Conservation (phyloP, 2,797 vertebrate genomes). For the Toxotes lorentzi region DNA sequence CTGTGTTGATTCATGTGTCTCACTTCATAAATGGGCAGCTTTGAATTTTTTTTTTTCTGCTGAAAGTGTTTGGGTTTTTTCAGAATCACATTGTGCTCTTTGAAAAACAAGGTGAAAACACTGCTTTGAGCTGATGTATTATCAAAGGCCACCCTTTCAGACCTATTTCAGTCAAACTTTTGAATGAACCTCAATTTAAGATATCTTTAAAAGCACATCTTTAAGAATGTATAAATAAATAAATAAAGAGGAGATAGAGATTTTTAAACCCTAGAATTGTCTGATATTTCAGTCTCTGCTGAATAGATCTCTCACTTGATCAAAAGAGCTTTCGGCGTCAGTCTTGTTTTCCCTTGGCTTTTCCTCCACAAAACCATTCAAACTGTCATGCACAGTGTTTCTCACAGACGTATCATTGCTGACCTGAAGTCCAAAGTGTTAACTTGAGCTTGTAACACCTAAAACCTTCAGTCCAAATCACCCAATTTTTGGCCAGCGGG, state of each 20-base stretch:
- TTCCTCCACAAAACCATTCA: constrained; percentile 25
- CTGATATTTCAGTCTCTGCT: constrained; percentile 39
- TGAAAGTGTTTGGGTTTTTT: constrained; percentile 1
- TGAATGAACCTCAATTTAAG: constrained; percentile 17
- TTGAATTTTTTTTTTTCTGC: constrained; percentile 27
- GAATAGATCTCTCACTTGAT: constrained; percentile 53
- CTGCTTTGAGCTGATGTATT: background rate
- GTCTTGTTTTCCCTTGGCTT: constrained; percentile 16
- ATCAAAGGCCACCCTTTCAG: constrained; percentile 34
- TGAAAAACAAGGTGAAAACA: constrained; percentile 43
- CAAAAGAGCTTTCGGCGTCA: constrained; percentile 26
- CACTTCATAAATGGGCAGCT: constrained; percentile 18
- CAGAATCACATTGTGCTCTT: constrained; percentile 33
- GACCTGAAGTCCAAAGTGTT: constrained; percentile 33
- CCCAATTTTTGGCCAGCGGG: background rate
- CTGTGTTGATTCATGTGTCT: constrained; percentile 17
- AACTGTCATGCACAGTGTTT: constrained; percentile 35
- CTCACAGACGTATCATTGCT: background rate
- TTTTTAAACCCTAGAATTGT: constrained; percentile 39
- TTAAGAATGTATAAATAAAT: constrained; percentile 3
- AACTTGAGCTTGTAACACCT: constrained; percentile 18
- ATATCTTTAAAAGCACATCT: constrained; percentile 2
- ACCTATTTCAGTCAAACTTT: background rate
- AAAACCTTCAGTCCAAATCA: constrained; percentile 13
- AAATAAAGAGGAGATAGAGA: constrained; percentile 32